Evolutionary conservation across 23 tunicate species (phyloP).

Genomic region (Trididemnum clinides): DNA sequence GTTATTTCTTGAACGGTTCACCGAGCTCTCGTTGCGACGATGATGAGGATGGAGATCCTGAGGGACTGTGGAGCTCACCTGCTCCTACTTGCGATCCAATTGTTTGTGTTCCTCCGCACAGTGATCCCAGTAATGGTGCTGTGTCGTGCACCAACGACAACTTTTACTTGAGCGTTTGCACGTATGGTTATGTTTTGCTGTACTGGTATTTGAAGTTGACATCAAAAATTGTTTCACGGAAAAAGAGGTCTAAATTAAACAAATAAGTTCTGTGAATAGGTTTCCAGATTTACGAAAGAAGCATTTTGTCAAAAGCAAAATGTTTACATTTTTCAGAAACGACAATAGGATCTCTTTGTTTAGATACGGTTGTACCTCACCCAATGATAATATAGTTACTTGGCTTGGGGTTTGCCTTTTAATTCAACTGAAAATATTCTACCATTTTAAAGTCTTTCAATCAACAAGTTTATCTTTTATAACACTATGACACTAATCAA

Average conservation of each 20-base stretch:
- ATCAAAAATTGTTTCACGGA: not conserved
- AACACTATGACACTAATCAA: too few species aligned
- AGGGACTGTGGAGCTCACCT: constrained; percentile 43
- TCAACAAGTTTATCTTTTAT: too few species aligned
- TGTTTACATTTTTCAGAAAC: too few species aligned
- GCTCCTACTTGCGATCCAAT: constrained; percentile 44
- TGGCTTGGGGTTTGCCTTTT: not conserved
- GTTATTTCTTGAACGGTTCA: constrained; percentile 9
- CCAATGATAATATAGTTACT: too few species aligned
- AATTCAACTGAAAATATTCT: not conserved
- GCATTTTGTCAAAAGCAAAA: too few species aligned
- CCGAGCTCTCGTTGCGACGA: constrained; percentile 30
- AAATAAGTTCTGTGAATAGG: not conserved
- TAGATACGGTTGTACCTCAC: too few species aligned
- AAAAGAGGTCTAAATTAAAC: not conserved
- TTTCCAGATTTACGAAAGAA: too few species aligned
- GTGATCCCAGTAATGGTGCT: not conserved
- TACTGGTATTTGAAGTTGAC: too few species aligned
- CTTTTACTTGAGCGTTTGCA: constrained; percentile 6
- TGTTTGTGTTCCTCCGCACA: constrained; percentile 33
- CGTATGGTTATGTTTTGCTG: too few species aligned
- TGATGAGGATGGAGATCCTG: constrained; percentile 52
- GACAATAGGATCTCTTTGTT: too few species aligned
- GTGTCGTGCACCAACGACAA: not conserved
- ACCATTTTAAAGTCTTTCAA: not conserved